phyloP scores from a whole-genome alignment of 2,888 invertebrate genomes.

The Pandemis corylana region DNA sequence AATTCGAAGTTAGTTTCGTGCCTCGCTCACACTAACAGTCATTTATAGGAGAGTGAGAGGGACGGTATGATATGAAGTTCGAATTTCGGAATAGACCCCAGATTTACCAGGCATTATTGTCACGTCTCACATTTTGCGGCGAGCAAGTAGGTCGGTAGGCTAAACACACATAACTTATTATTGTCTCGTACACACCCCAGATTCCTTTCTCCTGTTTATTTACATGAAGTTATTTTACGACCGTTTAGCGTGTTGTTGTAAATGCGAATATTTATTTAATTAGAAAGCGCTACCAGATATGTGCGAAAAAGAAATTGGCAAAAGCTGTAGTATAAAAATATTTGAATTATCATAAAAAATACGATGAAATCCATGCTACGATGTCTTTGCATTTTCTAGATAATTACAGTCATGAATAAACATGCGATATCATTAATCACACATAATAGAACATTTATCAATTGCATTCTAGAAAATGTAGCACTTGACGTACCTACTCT shows the following conservation, averaged over 20 bases:
- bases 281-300: slow-evolving; percentile 32
- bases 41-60: no score
- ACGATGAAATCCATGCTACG: not conserved
- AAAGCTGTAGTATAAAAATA: not conserved
- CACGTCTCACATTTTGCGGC: not conserved
- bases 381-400: not conserved
- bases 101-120: not conserved
- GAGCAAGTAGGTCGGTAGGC: slow-evolving; percentile 1
- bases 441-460: no score
- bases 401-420: not conserved
- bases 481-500: no score
- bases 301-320: slow-evolving; percentile 24
- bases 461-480: no score
- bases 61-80: no score
- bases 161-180: slow-evolving; percentile 18
- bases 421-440: no score
- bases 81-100: no score
- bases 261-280: slow-evolving; percentile 27
- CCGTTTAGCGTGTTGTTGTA: slow-evolving; percentile 1
- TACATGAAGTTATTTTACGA: slow-evolving; percentile 32
- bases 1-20: no score
- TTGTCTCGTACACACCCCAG: not conserved
- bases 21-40: no score
- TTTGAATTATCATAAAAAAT: not conserved
- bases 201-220: slow-evolving; percentile 26